These are phyloP conservation scores for Diarsia mendica DNA, from an alignment of 2,888 invertebrate species.

Conservation along the genomic window DNA sequence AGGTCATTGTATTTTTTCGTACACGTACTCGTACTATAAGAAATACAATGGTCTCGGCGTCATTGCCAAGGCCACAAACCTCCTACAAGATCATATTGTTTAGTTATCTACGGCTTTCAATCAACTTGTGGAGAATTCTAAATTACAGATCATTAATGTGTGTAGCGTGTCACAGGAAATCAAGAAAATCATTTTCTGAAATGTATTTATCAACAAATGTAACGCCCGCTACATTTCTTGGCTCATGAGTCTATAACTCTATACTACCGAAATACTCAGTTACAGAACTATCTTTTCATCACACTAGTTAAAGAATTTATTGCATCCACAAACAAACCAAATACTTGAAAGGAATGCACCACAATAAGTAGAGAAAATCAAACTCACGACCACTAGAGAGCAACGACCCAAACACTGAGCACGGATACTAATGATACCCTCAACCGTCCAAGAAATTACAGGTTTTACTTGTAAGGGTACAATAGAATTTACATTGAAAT, in stretches of 20 bases:
- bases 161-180: not conserved
- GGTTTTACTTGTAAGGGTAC: slow-evolving; percentile 14
- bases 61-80: slow-evolving; percentile 37
- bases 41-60: slow-evolving; percentile 17
- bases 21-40: not conserved
- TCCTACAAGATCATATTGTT: not conserved
- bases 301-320: slow-evolving; percentile 12
- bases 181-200: slow-evolving; percentile 11
- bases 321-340: slow-evolving; percentile 15
- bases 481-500: slow-evolving; percentile 47
- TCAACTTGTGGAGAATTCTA: not conserved
- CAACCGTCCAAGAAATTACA: slow-evolving; percentile 22
- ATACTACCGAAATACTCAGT: not conserved
- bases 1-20: slow-evolving; percentile 29
- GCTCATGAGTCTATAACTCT: not conserved
- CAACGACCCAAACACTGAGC: slow-evolving; percentile 31
- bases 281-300: slow-evolving; percentile 1
- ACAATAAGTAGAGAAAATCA: slow-evolving; percentile 25
- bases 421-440: slow-evolving; percentile 34
- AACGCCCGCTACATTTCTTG: slow-evolving; percentile 4
- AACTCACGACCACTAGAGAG: slow-evolving; percentile 31
- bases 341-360: slow-evolving; percentile 16
- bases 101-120: slow-evolving; percentile 1
- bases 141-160: not conserved
- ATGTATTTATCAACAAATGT: slow-evolving; percentile 16